A percentile compares a stretch with the other conserved stretches of the same genome.
phyloP scores from a whole-genome alignment of 2,888 invertebrate genomes.

The Cantharis flavilabris region DNA sequence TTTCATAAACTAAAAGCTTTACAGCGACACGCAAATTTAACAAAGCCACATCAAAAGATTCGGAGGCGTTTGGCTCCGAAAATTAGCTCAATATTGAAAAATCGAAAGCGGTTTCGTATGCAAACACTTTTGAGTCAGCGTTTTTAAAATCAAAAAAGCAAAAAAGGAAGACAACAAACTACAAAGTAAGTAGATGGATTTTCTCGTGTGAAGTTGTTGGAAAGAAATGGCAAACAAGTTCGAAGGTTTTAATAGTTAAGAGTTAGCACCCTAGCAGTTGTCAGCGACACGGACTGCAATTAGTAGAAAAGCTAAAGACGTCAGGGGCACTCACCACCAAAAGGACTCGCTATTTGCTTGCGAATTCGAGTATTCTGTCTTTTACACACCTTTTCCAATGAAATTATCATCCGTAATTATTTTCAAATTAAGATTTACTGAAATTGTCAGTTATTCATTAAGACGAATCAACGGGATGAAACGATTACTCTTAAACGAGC shows the following conservation, averaged over 20 bases:
- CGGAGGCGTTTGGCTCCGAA: not conserved
- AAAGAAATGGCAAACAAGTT: conserved; percentile 23
- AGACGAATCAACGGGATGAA: not conserved
- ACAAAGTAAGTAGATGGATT: conserved; percentile 11
- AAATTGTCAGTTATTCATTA: not conserved
- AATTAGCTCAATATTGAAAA: not conserved
- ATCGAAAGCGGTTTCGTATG: not conserved
- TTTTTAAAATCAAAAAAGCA: conserved; percentile 15
- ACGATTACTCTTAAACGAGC: not conserved
- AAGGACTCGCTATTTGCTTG: conserved; percentile 11
- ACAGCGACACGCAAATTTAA: not conserved
- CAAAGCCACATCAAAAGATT: not conserved
- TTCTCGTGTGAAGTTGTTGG: conserved; percentile 17
- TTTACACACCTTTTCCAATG: conserved; percentile 16
- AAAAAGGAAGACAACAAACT: not conserved
- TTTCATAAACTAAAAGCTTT: not conserved
- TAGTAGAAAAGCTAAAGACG: conserved; percentile 37
- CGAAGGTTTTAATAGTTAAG: conserved; percentile 32
- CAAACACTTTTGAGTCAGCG: conserved; percentile 2
- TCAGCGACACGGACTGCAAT: conserved; percentile 39
- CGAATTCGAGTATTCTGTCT: conserved; percentile 21
- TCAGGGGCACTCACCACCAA: conserved; percentile 34
- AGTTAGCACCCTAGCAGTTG: conserved; percentile 36
- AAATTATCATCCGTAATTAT: conserved; percentile 11
- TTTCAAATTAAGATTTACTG: not conserved